Conservation (phyloP, 2,113 vertebrate species). For the Carlito syrichta region DNA sequence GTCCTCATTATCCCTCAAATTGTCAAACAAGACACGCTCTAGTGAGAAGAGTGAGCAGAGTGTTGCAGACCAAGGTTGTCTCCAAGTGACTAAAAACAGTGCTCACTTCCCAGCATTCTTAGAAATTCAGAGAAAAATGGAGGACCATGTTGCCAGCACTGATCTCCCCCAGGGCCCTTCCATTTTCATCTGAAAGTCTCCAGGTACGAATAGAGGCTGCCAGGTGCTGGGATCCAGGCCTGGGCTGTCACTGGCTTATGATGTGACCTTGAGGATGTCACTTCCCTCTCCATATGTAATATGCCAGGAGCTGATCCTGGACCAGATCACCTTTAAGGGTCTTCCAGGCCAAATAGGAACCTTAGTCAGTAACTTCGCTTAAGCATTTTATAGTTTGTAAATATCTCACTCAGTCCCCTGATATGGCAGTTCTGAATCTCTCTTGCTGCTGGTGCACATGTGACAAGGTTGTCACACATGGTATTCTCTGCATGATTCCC, state of each 20-base stretch:
- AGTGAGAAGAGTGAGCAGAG: not conserved
- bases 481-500: not conserved
- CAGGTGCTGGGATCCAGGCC: not conserved
- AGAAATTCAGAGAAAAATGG: not conserved
- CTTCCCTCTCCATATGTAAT: not conserved
- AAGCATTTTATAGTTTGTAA: not conserved
- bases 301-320: not conserved
- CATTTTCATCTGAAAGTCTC: not conserved
- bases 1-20: not conserved
- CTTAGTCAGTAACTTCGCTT: too few species aligned
- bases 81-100: not conserved
- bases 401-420: not conserved
- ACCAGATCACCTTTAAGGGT: not conserved
- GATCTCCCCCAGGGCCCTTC: not conserved
- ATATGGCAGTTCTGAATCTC: not conserved
- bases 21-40: not conserved
- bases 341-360: not conserved
- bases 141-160: not conserved
- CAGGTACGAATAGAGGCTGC: not conserved
- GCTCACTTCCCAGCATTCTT: not conserved
- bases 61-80: not conserved
- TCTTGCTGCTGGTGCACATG: not conserved
- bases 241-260: not conserved
- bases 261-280: not conserved
- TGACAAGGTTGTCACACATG: rapidly evolving